Conservation (phyloP, 1,140 invertebrate genomes). For the Drosophila seguyi region DNA sequence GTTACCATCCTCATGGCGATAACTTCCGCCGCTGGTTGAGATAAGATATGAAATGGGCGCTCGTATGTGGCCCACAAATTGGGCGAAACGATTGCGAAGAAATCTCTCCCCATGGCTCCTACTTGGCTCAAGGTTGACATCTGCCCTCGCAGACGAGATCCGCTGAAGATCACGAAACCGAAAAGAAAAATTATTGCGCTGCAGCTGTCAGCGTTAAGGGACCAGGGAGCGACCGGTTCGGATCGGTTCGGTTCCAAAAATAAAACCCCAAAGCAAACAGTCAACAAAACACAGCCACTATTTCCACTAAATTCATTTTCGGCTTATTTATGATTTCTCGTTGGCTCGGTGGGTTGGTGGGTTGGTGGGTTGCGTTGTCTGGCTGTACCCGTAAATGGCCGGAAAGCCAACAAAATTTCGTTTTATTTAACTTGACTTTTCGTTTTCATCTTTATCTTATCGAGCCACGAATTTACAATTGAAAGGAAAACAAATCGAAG, state of each 20-base stretch:
- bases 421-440: conserved; percentile 40
- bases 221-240: neutral
- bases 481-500: conserved; percentile 47
- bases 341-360: conserved; percentile 1
- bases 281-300: conserved; percentile 21
- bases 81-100: conserved; percentile 40
- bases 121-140: conserved; percentile 63
- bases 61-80: conserved; percentile 29
- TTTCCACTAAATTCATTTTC: conserved; percentile 45
- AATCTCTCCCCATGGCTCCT: conserved; percentile 28
- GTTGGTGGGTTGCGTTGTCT: neutral
- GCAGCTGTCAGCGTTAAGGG: conserved; percentile 59
- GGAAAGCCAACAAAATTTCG: conserved; percentile 36
- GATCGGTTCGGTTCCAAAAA: conserved; percentile 60
- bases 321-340: conserved; percentile 55
- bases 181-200: conserved; percentile 48
- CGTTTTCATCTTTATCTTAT: conserved; percentile 62
- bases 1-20: conserved; percentile 33
- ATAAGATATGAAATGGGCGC: conserved; percentile 59
- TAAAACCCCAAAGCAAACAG: conserved; percentile 36
- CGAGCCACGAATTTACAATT: conserved; percentile 54
- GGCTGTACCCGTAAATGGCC: no score
- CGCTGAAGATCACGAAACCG: conserved; percentile 11
- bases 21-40: conserved; percentile 59
- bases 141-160: conserved; percentile 23